Conservation (phyloP, 1,140 invertebrate species). For the Cylas formicarius region DNA sequence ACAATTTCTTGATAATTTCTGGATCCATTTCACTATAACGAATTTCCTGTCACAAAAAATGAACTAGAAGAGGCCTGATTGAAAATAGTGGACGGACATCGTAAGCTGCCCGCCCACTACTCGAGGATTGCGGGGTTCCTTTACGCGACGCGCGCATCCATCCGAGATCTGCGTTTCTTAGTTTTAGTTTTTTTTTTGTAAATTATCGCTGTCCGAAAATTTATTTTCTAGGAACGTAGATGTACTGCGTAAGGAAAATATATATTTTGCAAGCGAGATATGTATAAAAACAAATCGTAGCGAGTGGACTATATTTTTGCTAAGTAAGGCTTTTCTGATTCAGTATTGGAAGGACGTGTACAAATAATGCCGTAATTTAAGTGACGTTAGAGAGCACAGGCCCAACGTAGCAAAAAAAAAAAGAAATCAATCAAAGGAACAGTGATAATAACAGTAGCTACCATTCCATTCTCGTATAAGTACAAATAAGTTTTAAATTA, state of each 20-base stretch:
- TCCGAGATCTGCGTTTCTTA: neutral
- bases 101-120: neutral
- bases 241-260: constrained; percentile 8
- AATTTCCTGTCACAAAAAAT: too few relatives aligned
- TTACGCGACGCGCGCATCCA: neutral
- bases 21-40: too few relatives aligned
- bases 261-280: constrained; percentile 24
- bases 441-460: constrained; percentile 2
- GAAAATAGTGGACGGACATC: neutral
- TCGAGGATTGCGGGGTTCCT: neutral
- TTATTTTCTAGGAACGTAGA: neutral
- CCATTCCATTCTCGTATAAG: constrained; percentile 8
- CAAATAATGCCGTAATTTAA: constrained; percentile 7
- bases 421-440: constrained; percentile 2
- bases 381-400: neutral
- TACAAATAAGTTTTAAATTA: constrained; percentile 5
- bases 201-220: neutral
- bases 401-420: neutral
- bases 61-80: neutral
- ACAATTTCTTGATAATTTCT: too few relatives aligned
- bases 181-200: neutral
- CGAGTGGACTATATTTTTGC: constrained; percentile 27
- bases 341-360: constrained; percentile 15
- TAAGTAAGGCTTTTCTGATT: constrained; percentile 21
- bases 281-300: constrained; percentile 16